These are phyloP conservation scores for Pseudomyrmex concolor DNA, from an alignment of 1,140 invertebrate species.

Conservation along the genomic window DNA sequence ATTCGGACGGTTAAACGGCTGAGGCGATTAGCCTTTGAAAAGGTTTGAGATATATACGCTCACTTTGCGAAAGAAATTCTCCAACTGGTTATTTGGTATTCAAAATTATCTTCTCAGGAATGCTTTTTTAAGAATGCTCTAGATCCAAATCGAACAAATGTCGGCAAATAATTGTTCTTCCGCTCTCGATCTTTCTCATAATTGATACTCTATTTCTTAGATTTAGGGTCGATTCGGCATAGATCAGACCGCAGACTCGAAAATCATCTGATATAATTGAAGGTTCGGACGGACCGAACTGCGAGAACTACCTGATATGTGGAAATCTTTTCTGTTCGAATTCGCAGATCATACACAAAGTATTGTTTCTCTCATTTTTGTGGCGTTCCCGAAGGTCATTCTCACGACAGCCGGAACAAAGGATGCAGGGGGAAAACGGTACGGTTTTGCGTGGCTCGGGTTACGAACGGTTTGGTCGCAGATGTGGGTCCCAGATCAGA, in stretches of 20 bases:
- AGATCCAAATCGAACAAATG: slow-evolving; percentile 4
- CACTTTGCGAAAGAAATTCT: not conserved
- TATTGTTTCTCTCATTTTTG: slow-evolving; percentile 54
- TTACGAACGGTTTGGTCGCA: not conserved
- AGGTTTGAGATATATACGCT: not conserved
- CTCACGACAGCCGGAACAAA: slow-evolving; percentile 48
- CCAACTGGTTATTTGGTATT: not conserved
- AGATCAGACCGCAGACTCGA: slow-evolving; percentile 50
- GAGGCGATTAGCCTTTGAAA: not conserved
- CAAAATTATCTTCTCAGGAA: too few relatives aligned
- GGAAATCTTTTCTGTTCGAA: slow-evolving; percentile 5
- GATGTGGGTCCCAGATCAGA: slow-evolving; percentile 36
- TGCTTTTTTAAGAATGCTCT: not conserved
- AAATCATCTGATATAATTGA: slow-evolving; percentile 72
- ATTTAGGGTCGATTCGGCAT: not conserved
- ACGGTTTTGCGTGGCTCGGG: slow-evolving; percentile 45
- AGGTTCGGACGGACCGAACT: slow-evolving; percentile 60
- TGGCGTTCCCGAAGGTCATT: slow-evolving; percentile 34
- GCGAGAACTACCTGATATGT: slow-evolving; percentile 31
- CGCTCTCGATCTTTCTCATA: not conserved
- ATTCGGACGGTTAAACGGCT: not conserved
- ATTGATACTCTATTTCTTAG: slow-evolving; percentile 12
- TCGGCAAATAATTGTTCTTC: slow-evolving; percentile 5
- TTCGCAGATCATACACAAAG: slow-evolving; percentile 48
- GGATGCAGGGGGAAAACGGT: slow-evolving; percentile 44